Base-by-base conservation (phyloP, 2,113 vertebrate genomes). In the Pelecanus crispus region DNA sequence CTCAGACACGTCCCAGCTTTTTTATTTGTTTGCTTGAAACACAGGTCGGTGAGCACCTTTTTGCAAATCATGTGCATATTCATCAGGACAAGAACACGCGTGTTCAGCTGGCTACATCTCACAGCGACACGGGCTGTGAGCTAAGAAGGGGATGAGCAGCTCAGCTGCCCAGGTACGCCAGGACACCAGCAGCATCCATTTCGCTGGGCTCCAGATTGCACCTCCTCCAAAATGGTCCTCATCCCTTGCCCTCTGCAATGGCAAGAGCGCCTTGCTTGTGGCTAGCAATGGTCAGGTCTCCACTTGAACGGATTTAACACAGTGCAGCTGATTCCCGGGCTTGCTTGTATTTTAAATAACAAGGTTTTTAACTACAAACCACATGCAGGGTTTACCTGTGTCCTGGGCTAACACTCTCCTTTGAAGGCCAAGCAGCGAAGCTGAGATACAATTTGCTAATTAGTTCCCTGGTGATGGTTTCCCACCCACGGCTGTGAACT, bases 1-100 rank as follows among this genome's bases (percentile, higher is more conserved):
- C 53, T 89, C 67, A 26, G 47, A 5, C 21, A 4, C 0, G 1
- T 55, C 49, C 15, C 62, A 59, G 40, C 24, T 15, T 26, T 82
- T 70, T 61, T 15, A 17, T 29, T 28, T 7, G 25, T 61, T 56
- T 38, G 29, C 25, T 45, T 24, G 28, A 50, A 47, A 77, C 11
- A 28, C 26, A n/a, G 38, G 21, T 8, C 26, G 61, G 45, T 17
- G 17, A 31, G 21, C 10, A 19, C 3, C 20, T 24, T 62, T 61
- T 24, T 47, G 42, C n/a, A 66, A 31, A 13, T 1, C 1, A 0
- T 0, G 3, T 13, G 42, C 1, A 0, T 13, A 11, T 38, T 7
- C 10, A 59, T 26, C 14, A 56, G 61, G 74, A 50, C 8, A 16
- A 38, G 59, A n/a, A 4, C 36, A 17, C 0, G 1, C 0, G 2